These are phyloP conservation scores for Phylloscopus trochiloides DNA, from an alignment of 2,113 vertebrate species.

Conservation along the genomic window DNA sequence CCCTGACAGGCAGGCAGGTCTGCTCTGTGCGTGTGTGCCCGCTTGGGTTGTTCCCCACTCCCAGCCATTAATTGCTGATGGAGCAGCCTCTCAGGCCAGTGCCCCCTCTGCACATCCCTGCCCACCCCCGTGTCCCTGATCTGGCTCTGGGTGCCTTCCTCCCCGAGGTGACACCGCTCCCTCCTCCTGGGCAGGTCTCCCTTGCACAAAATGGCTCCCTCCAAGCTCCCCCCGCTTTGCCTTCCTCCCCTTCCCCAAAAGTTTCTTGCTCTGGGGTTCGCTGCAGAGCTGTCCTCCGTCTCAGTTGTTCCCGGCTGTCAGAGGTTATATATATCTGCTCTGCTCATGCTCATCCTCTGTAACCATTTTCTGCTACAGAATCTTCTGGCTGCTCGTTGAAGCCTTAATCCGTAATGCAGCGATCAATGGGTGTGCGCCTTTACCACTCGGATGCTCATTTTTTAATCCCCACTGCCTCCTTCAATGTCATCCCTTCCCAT, in stretches of 20 bases:
- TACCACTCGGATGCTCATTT: slow-evolving; percentile 72
- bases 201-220: slow-evolving; percentile 17
- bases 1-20: neutral
- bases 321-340: slow-evolving; percentile 59
- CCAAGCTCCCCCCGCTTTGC: rapidly evolving
- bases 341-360: slow-evolving; percentile 57
- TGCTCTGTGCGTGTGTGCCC: rapidly evolving
- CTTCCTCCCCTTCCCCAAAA: neutral
- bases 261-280: slow-evolving; percentile 37
- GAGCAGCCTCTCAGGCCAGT: neutral
- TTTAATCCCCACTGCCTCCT: slow-evolving; percentile 73
- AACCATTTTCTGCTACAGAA: slow-evolving; percentile 70
- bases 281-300: slow-evolving; percentile 32
- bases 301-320: slow-evolving; percentile 59
- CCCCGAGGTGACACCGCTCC: rapidly evolving
- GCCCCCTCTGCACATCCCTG: neutral
- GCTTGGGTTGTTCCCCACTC: neutral
- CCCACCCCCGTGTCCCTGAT: rapidly evolving
- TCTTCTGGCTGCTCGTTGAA: slow-evolving; percentile 67
- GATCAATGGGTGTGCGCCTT: slow-evolving; percentile 71
- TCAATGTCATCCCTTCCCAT: slow-evolving; percentile 72
- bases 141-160: neutral
- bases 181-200: neutral
- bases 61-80: neutral
- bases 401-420: slow-evolving; percentile 71